phyloP scores from a whole-genome alignment of 2,888 invertebrate species.

The Serrognathus titanus region DNA sequence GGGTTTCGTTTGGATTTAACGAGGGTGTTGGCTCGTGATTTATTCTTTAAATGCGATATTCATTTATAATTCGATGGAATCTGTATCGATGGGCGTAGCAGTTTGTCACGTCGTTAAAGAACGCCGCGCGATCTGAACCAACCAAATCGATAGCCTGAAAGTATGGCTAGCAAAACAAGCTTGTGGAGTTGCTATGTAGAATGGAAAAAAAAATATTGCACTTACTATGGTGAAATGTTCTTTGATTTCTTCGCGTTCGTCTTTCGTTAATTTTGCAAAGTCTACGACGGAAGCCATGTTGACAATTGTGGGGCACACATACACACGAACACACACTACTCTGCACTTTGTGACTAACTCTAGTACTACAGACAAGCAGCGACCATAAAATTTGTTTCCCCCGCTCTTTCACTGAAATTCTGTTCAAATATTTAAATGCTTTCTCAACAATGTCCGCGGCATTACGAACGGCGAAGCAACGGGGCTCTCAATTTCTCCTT shows the following conservation, averaged over 20 bases:
- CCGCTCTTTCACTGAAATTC: no score
- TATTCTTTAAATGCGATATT: not conserved
- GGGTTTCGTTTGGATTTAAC: not conserved
- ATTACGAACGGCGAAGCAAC: no score
- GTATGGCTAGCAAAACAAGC: no score
- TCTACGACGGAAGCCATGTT: slow-evolving; percentile 30
- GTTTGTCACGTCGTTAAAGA: not conserved
- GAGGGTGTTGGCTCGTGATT: no score
- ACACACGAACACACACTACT: slow-evolving; percentile 7
- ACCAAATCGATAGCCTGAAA: not conserved
- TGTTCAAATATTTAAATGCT: no score
- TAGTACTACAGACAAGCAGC: no score
- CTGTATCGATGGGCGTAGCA: not conserved
- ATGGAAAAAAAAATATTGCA: slow-evolving; percentile 23
- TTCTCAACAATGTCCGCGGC: no score
- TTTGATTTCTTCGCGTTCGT: slow-evolving; percentile 68
- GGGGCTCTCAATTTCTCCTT: no score
- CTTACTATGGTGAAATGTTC: slow-evolving; percentile 75
- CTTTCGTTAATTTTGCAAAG: slow-evolving; percentile 27
- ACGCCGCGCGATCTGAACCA: not conserved
- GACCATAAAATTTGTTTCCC: no score
- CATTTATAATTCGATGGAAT: not conserved
- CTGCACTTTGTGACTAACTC: not conserved
- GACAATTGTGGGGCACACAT: slow-evolving; percentile 18
- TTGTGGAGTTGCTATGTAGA: not conserved